Evolutionary conservation across 35 echinoderm and acorn worm species (phyloP), one percentile per base, ranked within the genome.

Genomic region (Stichopus chloronotus): DNA sequence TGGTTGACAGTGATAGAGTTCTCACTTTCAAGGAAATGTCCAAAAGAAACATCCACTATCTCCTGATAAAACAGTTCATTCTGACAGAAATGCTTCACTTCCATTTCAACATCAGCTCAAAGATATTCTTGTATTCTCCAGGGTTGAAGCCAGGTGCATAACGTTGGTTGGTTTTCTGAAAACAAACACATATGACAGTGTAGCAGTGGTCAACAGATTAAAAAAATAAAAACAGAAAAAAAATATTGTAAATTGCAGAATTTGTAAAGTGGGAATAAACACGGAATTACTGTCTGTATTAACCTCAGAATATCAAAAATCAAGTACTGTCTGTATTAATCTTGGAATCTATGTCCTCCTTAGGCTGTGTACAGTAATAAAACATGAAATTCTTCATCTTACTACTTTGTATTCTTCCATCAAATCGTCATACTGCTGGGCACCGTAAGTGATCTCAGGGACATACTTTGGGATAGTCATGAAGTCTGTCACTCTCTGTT

Each of bases 401-500:
- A 98, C 96, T 60, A 92, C 59, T 78, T 90, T 90, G 52, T 88
- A 98, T 55, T 98, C 96, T 71, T 88, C 76, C 0, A 77, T 84
- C 60, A 95, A 25, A 24, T 94, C 93, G 52, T 94, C 61, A 78
- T 92, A 92, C 74, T 98, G 87, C 52, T 95, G 87, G 5, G 89
- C 96, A 83, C 92, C 92, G 57, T 95, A 95, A 9, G 96, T 98
- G 24, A 98, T 88, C 78, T 98, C 96, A 16, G 96, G 96, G 14
- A 98, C 88, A 92, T 92, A 95, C 72, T 94, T 94, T 57, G 92
- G 94, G 11, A 98, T 95, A 53, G 68, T 72, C 83, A 95, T 94
- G 56, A 52, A 84, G 43, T 68, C 78, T 7, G 58, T 78, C 17
- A 98, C 94, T 61, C 83, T 57, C 7, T 19, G 76, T 72, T 95